A percentile compares a stretch with the other conserved stretches of the same genome.
These are phyloP conservation scores for Epistrophella euchroma DNA, from an alignment of 2,888 invertebrate genomes.

Conservation along the genomic window DNA sequence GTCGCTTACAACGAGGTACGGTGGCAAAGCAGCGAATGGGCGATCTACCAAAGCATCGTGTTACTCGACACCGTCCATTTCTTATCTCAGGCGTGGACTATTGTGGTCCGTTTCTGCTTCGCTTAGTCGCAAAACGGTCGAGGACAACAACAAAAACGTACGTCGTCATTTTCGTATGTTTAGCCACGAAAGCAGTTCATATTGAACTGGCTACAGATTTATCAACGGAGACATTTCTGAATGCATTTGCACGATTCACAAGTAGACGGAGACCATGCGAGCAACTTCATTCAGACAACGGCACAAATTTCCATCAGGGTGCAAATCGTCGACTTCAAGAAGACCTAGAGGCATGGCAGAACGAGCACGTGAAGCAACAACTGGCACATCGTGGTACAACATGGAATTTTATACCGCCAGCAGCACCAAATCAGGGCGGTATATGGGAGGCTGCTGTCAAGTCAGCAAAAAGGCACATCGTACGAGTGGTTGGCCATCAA, in stretches of 20 bases:
- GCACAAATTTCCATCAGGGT: conserved; percentile 9
- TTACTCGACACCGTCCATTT: conserved; percentile 39
- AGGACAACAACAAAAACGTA: conserved; percentile 17
- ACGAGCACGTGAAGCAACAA: conserved; percentile 27
- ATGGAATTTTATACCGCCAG: conserved; percentile 38
- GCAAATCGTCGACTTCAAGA: conserved; percentile 9
- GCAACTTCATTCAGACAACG: conserved; percentile 32
- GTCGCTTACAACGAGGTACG: conserved; percentile 29
- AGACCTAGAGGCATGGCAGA: conserved; percentile 14
- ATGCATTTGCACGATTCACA: conserved; percentile 28
- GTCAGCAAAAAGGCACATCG: no score
- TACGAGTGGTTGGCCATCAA: neutral
- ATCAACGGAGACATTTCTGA: conserved; percentile 38
- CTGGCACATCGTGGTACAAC: conserved; percentile 34
- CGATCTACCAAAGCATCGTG: conserved; percentile 38
- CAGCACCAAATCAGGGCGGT: conserved; percentile 6
- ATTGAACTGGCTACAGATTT: conserved; percentile 31
- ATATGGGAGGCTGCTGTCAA: neutral
- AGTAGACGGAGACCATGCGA: conserved; percentile 34
- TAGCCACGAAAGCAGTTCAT: conserved; percentile 27
- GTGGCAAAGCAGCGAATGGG: conserved; percentile 31
- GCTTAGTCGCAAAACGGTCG: conserved; percentile 14
- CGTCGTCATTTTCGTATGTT: conserved; percentile 30
- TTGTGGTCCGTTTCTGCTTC: conserved; percentile 22
- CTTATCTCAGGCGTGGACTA: conserved; percentile 41